Evolutionary conservation across 1,140 invertebrate species (phyloP).

Genomic region (Macrocentrus cingulum): DNA sequence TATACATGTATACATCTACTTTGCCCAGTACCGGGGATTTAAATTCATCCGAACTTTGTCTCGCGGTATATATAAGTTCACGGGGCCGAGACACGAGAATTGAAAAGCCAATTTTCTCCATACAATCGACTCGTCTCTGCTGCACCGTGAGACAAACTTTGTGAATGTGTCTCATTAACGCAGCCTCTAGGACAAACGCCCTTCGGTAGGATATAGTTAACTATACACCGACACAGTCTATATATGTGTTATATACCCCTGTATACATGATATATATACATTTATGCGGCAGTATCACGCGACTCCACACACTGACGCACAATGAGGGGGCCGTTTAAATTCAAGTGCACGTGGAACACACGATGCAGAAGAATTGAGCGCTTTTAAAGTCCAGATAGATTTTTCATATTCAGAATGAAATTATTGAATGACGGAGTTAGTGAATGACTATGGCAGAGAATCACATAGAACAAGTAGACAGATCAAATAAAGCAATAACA

Average conservation of each 20-base stretch:
- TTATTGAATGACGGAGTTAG: too few species aligned
- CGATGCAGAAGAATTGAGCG: too few species aligned
- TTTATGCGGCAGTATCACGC: not conserved
- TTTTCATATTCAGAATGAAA: too few species aligned
- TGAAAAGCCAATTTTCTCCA: conserved; percentile 56
- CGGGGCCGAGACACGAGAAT: conserved; percentile 33
- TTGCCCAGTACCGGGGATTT: conserved; percentile 32
- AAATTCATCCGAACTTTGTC: conserved; percentile 47
- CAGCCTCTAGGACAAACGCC: conserved; percentile 39
- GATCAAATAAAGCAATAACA: too few species aligned
- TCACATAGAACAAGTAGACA: too few species aligned
- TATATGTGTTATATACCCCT: not conserved
- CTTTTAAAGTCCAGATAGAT: too few species aligned
- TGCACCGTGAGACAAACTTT: conserved; percentile 48
- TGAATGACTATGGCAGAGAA: too few species aligned
- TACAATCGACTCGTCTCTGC: conserved; percentile 52
- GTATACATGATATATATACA: not conserved
- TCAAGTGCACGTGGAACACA: conserved; percentile 2
- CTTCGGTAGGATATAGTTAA: not conserved
- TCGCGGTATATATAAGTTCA: conserved; percentile 30
- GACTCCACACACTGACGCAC: not conserved
- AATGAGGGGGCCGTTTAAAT: not conserved
- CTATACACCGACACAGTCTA: not conserved
- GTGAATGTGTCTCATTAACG: conserved; percentile 57
- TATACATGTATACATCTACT: conserved; percentile 3